These are phyloP conservation scores for Brachionus asplanchnoidis DNA, from an alignment of 1,140 invertebrate species.

Conservation along the genomic window DNA sequence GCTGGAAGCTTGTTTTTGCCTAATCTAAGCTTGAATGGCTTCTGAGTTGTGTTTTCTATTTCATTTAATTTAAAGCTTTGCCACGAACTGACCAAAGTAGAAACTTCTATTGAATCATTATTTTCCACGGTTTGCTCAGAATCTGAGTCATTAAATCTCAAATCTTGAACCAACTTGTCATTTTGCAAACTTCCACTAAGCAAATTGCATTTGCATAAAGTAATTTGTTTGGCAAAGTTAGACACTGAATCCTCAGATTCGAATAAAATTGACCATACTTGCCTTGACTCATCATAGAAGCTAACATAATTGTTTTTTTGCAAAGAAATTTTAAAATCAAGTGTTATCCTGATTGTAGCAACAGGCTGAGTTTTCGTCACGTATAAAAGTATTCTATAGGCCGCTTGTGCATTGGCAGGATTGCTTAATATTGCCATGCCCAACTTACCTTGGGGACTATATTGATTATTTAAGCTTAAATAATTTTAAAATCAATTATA, in stretches of 20 bases:
- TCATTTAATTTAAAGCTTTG: background rate
- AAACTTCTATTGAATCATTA: conserved; percentile 21
- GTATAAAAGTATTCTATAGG: conserved; percentile 57
- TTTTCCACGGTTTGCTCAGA: background rate
- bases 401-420: conserved; percentile 46
- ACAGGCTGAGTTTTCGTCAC: conserved; percentile 55
- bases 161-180: conserved; percentile 27
- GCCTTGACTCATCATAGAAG: conserved; percentile 55
- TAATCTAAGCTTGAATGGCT: conserved; percentile 14
- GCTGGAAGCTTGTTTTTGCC: conserved; percentile 37
- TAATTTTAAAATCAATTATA: conserved; percentile 22
- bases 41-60: conserved; percentile 21
- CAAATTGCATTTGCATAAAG: conserved; percentile 29
- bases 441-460: conserved; percentile 55
- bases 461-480: conserved; percentile 53
- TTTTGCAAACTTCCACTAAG: background rate
- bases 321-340: conserved; percentile 52
- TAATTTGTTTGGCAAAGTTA: conserved; percentile 53
- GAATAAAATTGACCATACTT: conserved; percentile 57
- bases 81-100: conserved; percentile 3
- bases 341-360: conserved; percentile 51
- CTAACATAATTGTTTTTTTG: conserved; percentile 57
- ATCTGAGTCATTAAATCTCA: background rate
- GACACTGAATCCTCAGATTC: conserved; percentile 48
- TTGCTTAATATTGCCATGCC: conserved; percentile 52